Conservation (phyloP, 2,113 vertebrate genomes). For the Alces alces region DNA sequence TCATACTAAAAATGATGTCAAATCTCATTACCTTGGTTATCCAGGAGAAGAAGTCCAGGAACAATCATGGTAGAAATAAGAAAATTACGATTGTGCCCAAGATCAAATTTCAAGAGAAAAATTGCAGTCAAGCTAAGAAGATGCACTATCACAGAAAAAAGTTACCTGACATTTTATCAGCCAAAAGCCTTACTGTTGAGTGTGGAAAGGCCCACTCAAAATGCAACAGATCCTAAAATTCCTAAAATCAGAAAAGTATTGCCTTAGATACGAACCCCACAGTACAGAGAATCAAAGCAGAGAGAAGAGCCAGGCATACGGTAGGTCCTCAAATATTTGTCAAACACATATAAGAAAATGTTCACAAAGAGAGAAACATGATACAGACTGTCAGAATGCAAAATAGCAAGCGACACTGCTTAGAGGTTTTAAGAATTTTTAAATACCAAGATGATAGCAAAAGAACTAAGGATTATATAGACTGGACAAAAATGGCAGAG, state of each 20-base stretch:
- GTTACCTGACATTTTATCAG: not conserved
- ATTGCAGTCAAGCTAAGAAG: slow-evolving; percentile 25
- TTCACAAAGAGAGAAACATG: not conserved
- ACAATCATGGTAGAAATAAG: slow-evolving; percentile 45
- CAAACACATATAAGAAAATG: not conserved
- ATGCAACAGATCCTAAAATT: not conserved
- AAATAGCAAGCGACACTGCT: not conserved
- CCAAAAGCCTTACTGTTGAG: not conserved
- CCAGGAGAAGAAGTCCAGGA: slow-evolving; percentile 59
- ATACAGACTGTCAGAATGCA: not conserved
- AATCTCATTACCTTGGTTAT: slow-evolving; percentile 54
- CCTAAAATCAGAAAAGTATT: not conserved
- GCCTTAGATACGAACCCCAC: not conserved
- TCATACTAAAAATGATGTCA: slow-evolving; percentile 62
- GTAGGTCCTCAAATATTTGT: not conserved
- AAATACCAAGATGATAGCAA: not conserved
- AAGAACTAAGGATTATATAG: not conserved
- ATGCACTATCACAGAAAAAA: not conserved
- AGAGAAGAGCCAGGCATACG: not conserved
- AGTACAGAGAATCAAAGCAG: not conserved
- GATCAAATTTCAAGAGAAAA: slow-evolving; percentile 60
- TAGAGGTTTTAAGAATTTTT: not conserved
- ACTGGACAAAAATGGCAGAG: not conserved
- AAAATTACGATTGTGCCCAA: slow-evolving; percentile 46
- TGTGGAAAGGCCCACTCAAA: not conserved